A percentile compares a stretch with the other conserved stretches of the same genome.
phyloP scores from a whole-genome alignment of 2,113 vertebrate species.

The Neofelis nebulosa region DNA sequence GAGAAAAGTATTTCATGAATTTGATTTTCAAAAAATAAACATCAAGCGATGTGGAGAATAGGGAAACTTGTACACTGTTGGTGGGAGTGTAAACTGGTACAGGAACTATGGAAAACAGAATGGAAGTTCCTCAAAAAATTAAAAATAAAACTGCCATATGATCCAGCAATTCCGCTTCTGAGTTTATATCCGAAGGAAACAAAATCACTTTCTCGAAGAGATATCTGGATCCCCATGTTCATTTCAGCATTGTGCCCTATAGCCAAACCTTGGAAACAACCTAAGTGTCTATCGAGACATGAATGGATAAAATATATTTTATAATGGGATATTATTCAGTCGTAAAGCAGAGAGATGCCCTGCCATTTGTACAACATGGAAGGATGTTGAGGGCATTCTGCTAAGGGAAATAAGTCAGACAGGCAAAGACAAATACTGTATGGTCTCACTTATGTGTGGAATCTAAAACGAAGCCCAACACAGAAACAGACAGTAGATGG shows the following conservation, averaged over 20 bases:
- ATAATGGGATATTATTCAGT: neutral
- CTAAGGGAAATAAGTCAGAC: neutral
- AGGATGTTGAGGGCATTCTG: neutral
- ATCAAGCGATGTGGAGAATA: neutral
- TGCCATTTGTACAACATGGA: neutral
- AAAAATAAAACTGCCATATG: neutral
- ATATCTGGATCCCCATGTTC: neutral
- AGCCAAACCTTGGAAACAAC: neutral
- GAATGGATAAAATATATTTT: neutral
- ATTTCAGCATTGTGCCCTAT: neutral
- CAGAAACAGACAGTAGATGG: neutral
- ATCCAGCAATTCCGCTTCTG: too few species aligned
- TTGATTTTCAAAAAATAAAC: neutral
- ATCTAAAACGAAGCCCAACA: neutral
- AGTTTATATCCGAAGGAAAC: too few species aligned
- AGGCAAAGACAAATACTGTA: neutral
- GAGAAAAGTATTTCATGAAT: neutral
- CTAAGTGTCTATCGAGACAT: neutral
- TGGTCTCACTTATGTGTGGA: neutral
- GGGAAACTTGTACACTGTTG: neutral
- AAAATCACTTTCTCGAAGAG: too few species aligned
- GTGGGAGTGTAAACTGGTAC: neutral
- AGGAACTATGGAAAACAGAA: neutral
- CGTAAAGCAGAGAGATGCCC: neutral
- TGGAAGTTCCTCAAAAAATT: neutral